phyloP scores from a whole-genome alignment of 2,888 invertebrate genomes.

The Ashinkailepas kermadecensis region DNA sequence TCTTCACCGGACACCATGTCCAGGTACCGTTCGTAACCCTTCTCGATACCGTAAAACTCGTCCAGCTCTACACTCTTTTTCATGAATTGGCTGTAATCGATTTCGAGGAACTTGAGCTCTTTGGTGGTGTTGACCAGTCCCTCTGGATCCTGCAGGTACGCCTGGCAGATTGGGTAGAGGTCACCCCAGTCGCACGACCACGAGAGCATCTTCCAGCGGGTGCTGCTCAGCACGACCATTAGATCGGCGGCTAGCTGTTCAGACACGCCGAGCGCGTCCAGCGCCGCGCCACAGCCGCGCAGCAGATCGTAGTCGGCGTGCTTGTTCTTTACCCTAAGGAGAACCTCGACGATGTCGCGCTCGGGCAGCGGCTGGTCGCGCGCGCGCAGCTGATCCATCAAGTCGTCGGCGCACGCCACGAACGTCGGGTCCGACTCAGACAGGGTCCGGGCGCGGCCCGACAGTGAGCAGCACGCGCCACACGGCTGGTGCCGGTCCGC shows the following conservation, averaged over 20 bases:
- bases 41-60: constrained; percentile 55
- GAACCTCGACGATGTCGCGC: constrained; percentile 35
- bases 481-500: not conserved
- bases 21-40: constrained; percentile 46
- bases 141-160: constrained; percentile 45
- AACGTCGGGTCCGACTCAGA: constrained; percentile 18
- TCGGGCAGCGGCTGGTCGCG: constrained; percentile 38
- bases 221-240: constrained; percentile 60
- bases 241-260: constrained; percentile 51
- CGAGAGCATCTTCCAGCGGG: constrained; percentile 60
- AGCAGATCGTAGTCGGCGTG: constrained; percentile 12
- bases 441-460: not conserved
- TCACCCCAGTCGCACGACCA: constrained; percentile 59
- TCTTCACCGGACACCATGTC: constrained; percentile 30
- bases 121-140: constrained; percentile 52
- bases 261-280: constrained; percentile 30
- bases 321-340: not conserved
- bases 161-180: constrained; percentile 50
- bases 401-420: constrained; percentile 15
- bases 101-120: constrained; percentile 62
- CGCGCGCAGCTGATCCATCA: constrained; percentile 56
- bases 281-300: constrained; percentile 7
- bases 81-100: constrained; percentile 57
- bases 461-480: not conserved
- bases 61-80: constrained; percentile 52